Evolutionary conservation across 2,113 vertebrate species (phyloP).

Genomic region (Triplophysa siluroides): DNA sequence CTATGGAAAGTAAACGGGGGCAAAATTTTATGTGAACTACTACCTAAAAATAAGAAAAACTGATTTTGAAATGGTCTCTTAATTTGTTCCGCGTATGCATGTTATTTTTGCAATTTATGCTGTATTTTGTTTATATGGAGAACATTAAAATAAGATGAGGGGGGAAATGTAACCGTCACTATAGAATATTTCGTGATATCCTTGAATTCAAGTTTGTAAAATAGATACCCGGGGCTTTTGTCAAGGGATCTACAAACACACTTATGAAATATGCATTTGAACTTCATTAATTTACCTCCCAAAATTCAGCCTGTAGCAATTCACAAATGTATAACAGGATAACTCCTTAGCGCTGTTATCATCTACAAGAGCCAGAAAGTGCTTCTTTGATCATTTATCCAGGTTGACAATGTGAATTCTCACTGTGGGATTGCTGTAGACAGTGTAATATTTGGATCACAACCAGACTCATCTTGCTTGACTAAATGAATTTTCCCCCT

Average conservation of each 20-base stretch:
- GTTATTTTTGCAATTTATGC: too few relatives aligned
- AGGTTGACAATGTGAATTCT: slow-evolving; percentile 3
- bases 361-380: slow-evolving; percentile 5
- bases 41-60: too few relatives aligned
- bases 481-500: slow-evolving; percentile 4
- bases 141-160: too few relatives aligned
- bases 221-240: too few relatives aligned
- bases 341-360: neutral
- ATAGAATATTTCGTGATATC: too few relatives aligned
- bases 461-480: slow-evolving; percentile 1
- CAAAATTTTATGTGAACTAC: too few relatives aligned
- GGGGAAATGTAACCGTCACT: too few relatives aligned
- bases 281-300: neutral
- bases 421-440: slow-evolving; percentile 6
- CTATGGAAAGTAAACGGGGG: too few relatives aligned
- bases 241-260: neutral
- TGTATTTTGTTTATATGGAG: too few relatives aligned
- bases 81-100: too few relatives aligned
- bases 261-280: neutral
- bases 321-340: neutral
- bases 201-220: too few relatives aligned
- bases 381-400: slow-evolving; percentile 40
- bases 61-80: too few relatives aligned
- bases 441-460: neutral
- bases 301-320: neutral